These are phyloP conservation scores for Clytia hemisphaerica DNA, from an alignment of 30 jellyfish, hydroid and myxozoan species.

Conservation along the genomic window DNA sequence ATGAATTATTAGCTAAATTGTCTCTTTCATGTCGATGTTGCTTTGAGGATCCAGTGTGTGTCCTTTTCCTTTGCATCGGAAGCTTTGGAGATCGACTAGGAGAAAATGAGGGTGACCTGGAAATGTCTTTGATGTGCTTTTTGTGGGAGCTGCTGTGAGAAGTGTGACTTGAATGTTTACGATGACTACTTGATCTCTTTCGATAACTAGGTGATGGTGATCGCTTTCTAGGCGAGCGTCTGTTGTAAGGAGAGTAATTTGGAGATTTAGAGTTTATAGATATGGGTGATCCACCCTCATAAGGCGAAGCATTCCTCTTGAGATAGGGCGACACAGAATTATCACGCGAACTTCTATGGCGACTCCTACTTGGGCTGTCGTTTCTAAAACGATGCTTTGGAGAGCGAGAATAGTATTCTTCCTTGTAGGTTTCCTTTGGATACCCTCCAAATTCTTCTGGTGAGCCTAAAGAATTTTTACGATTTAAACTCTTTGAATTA, in stretches of 20 bases:
- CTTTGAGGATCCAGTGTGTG: neutral
- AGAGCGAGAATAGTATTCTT: neutral
- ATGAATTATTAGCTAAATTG: neutral
- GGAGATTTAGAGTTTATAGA: slow-evolving; percentile 64
- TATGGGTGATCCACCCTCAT: slow-evolving; percentile 38
- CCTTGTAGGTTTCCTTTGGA: slow-evolving; percentile 23
- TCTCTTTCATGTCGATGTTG: neutral
- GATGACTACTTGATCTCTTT: neutral
- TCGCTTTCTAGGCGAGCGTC: slow-evolving; percentile 22
- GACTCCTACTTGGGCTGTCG: neutral
- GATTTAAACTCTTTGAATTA: neutral
- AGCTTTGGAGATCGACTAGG: slow-evolving; percentile 32
- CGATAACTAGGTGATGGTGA: slow-evolving; percentile 23
- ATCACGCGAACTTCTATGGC: slow-evolving; percentile 1
- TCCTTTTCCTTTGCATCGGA: slow-evolving; percentile 33
- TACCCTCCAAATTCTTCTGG: slow-evolving; percentile 36
- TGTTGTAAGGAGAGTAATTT: slow-evolving; percentile 55
- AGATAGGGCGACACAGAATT: slow-evolving; percentile 22
- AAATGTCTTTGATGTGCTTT: slow-evolving; percentile 63
- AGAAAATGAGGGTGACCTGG: slow-evolving; percentile 57
- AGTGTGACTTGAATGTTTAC: slow-evolving; percentile 49
- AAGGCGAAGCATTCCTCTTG: slow-evolving; percentile 27
- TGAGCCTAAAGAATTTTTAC: slow-evolving; percentile 6
- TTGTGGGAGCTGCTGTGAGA: slow-evolving; percentile 52
- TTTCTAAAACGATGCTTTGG: neutral